Evolutionary conservation across 2,113 vertebrate genomes (phyloP).

Genomic region (Sphaerodactylus townsendi): DNA sequence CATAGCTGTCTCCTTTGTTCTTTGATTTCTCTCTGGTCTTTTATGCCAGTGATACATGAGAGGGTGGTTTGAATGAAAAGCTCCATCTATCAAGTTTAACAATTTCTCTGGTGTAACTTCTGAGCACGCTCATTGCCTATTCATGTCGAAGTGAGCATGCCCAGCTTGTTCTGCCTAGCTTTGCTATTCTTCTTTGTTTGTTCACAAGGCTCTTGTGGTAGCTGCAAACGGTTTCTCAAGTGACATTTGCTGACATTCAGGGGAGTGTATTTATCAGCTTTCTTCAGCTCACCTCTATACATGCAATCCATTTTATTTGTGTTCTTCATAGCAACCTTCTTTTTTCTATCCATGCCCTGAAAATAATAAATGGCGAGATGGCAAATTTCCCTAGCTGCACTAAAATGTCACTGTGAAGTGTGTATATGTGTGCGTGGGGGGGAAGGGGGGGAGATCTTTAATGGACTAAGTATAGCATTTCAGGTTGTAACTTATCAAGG

Average conservation of each 20-base stretch:
- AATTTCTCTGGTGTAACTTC: conserved; percentile 87
- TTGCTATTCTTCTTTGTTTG: conserved; percentile 87
- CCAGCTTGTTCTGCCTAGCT: conserved; percentile 86
- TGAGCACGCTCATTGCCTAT: conserved; percentile 93
- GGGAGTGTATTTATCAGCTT: conserved; percentile 97
- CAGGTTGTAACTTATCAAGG: conserved; percentile 96
- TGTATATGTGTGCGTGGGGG: too few relatives aligned
- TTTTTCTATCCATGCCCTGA: conserved; percentile 88
- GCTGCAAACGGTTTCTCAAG: conserved; percentile 96
- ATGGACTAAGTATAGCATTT: conserved; percentile 99
- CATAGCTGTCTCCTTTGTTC: conserved; percentile 38
- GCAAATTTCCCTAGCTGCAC: conserved; percentile 85
- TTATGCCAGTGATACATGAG: conserved; percentile 46
- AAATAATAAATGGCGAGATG: conserved; percentile 95
- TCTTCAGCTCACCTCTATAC: conserved; percentile 89
- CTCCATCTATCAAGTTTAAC: conserved; percentile 87
- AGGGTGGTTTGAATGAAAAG: conserved; percentile 69
- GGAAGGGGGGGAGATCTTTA: conserved; percentile 85
- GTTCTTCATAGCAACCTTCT: conserved; percentile 85
- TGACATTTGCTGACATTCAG: conserved; percentile 99
- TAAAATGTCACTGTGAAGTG: conserved; percentile 94
- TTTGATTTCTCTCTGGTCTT: conserved; percentile 45
- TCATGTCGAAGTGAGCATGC: conserved; percentile 93
- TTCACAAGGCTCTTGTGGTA: conserved; percentile 89
- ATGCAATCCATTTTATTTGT: conserved; percentile 93